These are phyloP conservation scores for Bombus polaris DNA, from an alignment of 1,140 invertebrate species.

Conservation along the genomic window DNA sequence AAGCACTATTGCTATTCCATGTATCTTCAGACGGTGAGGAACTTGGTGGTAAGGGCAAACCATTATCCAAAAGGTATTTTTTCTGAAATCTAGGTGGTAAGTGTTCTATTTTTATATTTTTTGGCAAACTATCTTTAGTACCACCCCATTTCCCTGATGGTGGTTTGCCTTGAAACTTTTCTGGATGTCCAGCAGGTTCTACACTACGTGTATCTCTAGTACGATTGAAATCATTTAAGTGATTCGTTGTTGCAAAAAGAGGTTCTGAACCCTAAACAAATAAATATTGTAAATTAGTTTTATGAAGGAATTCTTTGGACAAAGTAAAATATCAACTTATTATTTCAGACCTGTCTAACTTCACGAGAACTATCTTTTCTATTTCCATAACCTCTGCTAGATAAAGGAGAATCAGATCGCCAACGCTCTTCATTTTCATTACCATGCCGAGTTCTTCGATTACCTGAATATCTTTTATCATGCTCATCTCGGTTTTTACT, in stretches of 20 bases:
- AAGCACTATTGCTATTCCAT: constrained; percentile 83
- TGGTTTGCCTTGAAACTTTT: constrained; percentile 83
- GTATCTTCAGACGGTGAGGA: constrained; percentile 77
- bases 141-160: constrained; percentile 82
- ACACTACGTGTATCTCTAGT: constrained; percentile 83
- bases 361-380: constrained; percentile 74
- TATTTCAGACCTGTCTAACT: constrained; percentile 72
- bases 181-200: constrained; percentile 79
- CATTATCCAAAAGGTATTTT: constrained; percentile 83
- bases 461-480: constrained; percentile 76
- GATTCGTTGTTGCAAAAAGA: constrained; percentile 75
- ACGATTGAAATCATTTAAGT: constrained; percentile 77
- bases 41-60: constrained; percentile 73
- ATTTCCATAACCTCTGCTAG: constrained; percentile 73
- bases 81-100: constrained; percentile 83
- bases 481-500: constrained; percentile 76
- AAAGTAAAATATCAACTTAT: neutral
- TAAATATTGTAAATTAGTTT: constrained; percentile 20
- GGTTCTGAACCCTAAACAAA: constrained; percentile 83
- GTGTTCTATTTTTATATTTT: constrained; percentile 80
- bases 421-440: constrained; percentile 79
- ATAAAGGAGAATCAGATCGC: constrained; percentile 77
- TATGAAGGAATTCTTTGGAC: neutral
- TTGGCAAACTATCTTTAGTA: constrained; percentile 77
- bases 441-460: constrained; percentile 73